These are phyloP conservation scores for Sebastes vulpes DNA, from an alignment of 2,797 vertebrate genomes.

Conservation along the genomic window DNA sequence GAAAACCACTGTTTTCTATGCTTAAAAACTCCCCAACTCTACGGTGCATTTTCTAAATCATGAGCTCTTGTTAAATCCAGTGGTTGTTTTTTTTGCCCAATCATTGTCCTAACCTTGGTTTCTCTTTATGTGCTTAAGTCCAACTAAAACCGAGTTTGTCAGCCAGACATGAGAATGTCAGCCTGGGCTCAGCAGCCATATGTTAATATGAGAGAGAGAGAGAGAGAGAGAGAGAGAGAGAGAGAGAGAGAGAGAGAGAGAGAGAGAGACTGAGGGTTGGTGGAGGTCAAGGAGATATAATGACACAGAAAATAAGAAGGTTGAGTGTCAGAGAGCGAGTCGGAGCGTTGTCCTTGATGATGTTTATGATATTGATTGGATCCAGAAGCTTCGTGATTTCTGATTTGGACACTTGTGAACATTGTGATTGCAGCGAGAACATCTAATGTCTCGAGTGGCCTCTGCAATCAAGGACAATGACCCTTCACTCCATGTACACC, in stretches of 20 bases:
- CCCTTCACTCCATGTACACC: conserved; percentile 47
- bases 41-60: not conserved
- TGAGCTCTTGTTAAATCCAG: not conserved
- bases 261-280: conserved; percentile 1
- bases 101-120: conserved; percentile 16
- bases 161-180: not conserved
- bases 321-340: conserved; percentile 26
- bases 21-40: not conserved
- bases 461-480: conserved; percentile 80
- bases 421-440: conserved; percentile 77
- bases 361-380: conserved; percentile 77
- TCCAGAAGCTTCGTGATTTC: conserved; percentile 68
- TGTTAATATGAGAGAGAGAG: conserved; percentile 32
- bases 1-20: not conserved
- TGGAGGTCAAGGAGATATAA: conserved; percentile 55
- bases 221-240: not conserved
- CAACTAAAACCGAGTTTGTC: conserved; percentile 1
- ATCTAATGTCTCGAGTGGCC: conserved; percentile 78
- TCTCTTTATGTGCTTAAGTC: not conserved
- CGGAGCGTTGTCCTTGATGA: conserved; percentile 57
- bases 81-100: not conserved
- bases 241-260: not conserved
- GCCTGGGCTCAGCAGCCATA: conserved; percentile 7
- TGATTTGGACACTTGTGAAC: conserved; percentile 75
- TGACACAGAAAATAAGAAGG: conserved; percentile 52